A percentile compares a stretch with the other conserved stretches of the same genome.
These are phyloP conservation scores for Scortum barcoo DNA, from an alignment of 2,113 vertebrate species.

Conservation along the genomic window DNA sequence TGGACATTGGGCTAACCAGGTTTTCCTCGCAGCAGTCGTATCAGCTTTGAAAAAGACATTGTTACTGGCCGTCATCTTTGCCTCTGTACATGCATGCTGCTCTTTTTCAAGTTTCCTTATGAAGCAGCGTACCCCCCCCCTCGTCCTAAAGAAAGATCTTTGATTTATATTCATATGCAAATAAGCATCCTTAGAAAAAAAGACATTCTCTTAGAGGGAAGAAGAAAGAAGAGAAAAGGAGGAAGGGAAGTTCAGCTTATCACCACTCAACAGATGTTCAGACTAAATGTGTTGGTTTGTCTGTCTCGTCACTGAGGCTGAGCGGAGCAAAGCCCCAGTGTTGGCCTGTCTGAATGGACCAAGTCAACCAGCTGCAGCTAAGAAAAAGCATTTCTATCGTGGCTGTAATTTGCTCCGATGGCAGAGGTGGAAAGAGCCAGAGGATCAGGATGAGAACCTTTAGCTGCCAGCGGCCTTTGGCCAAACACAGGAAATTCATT, in stretches of 20 bases:
- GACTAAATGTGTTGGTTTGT: conserved; percentile 65
- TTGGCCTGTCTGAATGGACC: conserved; percentile 61
- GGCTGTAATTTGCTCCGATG: conserved; percentile 76
- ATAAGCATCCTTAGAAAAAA: conserved; percentile 55
- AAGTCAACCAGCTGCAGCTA: conserved; percentile 67
- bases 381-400: conserved; percentile 55
- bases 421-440: conserved; percentile 59
- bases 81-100: conserved; percentile 48
- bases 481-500: conserved; percentile 69
- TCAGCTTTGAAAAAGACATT: conserved; percentile 40
- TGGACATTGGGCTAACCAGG: conserved; percentile 41
- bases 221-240: conserved; percentile 34
- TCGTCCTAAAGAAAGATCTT: conserved; percentile 66
- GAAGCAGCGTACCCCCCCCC: conserved; percentile 34
- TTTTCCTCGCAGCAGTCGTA: conserved; percentile 18
- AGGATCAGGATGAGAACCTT: conserved; percentile 58
- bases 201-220: conserved; percentile 52
- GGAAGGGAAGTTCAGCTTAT: conserved; percentile 72
- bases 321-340: conserved; percentile 52
- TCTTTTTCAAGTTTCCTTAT: conserved; percentile 64
- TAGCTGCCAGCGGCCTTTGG: conserved; percentile 70
- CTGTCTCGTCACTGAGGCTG: conserved; percentile 52
- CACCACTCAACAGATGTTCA: conserved; percentile 66
- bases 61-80: conserved; percentile 34
- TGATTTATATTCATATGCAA: conserved; percentile 79